Conservation (phyloP, 2,113 vertebrate species). For the Aythya baeri region DNA sequence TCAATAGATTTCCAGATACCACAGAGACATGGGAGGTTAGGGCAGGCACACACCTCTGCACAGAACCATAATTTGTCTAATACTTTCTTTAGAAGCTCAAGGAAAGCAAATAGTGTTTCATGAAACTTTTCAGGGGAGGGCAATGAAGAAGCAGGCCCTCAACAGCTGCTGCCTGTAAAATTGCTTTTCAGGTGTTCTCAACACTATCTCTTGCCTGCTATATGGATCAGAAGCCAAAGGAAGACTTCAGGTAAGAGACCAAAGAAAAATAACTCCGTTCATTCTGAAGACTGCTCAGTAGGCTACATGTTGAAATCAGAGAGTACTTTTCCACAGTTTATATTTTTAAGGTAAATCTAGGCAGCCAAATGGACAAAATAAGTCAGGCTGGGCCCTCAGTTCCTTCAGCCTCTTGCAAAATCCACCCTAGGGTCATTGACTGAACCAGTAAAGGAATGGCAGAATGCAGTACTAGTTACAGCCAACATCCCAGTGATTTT, state of each 20-base stretch:
- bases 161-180: conserved; percentile 40
- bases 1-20: conserved; percentile 55
- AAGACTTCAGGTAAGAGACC: background rate
- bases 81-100: conserved; percentile 20
- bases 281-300: background rate
- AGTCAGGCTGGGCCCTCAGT: background rate
- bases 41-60: conserved; percentile 19
- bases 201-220: background rate
- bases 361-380: background rate
- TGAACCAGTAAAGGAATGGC: background rate
- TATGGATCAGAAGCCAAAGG: background rate
- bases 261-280: background rate
- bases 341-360: background rate
- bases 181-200: conserved; percentile 40
- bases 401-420: background rate
- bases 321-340: background rate
- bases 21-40: background rate
- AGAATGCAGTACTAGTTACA: background rate
- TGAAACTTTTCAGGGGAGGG: conserved; percentile 37
- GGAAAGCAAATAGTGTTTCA: conserved; percentile 64
- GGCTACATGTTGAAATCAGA: background rate
- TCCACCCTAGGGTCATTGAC: fast-evolving
- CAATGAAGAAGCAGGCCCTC: conserved; percentile 55
- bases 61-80: conserved; percentile 3
- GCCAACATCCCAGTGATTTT: background rate